Conservation (phyloP, 1,140 invertebrate species). For the Nasonia giraulti region DNA sequence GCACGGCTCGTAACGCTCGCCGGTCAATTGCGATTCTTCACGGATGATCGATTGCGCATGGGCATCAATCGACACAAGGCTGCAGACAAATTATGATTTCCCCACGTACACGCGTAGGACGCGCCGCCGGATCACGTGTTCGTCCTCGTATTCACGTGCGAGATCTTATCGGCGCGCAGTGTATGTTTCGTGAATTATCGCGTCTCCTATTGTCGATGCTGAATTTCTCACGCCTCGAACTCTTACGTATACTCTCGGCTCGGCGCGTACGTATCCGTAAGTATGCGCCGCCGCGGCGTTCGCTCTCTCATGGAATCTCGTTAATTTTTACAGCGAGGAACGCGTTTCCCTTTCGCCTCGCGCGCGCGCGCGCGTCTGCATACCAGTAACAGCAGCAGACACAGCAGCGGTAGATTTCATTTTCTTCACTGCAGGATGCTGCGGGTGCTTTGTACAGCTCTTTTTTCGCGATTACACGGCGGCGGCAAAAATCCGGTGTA, state of each 20-base stretch:
- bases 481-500: background rate
- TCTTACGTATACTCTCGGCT: no score
- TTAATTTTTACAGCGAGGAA: slow-evolving; percentile 51
- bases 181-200: no score
- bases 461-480: background rate
- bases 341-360: slow-evolving; percentile 61
- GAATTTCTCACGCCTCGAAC: no score
- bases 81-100: background rate
- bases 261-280: background rate
- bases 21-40: slow-evolving; percentile 14
- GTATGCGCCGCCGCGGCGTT: background rate
- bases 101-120: no score
- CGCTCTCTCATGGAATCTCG: slow-evolving; percentile 38
- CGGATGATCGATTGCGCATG: slow-evolving; percentile 23
- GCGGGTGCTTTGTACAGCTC: background rate
- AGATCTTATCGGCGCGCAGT: no score
- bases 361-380: slow-evolving; percentile 24
- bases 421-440: slow-evolving; percentile 24
- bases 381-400: background rate
- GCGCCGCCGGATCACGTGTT: no score
- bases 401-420: slow-evolving; percentile 50
- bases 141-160: no score
- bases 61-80: slow-evolving; percentile 1
- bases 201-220: background rate
- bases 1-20: background rate